Base-by-base conservation (phyloP, 2,888 invertebrate species). In the Caenorhabditis zanzibari region DNA sequence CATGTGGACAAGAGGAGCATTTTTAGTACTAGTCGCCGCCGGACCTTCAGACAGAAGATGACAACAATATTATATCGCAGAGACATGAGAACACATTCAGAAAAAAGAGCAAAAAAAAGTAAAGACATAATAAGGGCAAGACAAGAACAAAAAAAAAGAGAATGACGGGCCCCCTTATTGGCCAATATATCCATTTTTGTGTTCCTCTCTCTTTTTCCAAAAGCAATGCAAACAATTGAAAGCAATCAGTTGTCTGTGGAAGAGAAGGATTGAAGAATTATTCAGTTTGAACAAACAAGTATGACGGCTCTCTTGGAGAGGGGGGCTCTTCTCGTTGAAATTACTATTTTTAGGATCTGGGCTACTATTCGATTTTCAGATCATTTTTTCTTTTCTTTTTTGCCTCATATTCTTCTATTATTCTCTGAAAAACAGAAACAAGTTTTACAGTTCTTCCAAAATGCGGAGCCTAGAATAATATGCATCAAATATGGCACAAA, bases 401-500 rank as follows among this genome's bases (percentile, higher is more conserved):
- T 10, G 26, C n/a, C 52, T 26, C 24, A 28, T 41, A 7, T 28
- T 64, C n/a, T 32, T 7, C 12, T 49, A 16, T n/a, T 56, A 12
- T 44, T 35, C 26, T 32, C 44, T 5, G 16, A 44, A 44, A 32
- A 56, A n/a, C 22, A 14, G 0, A 2, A 49, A 26, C 7, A 22
- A 58, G 28, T 16, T 49, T 44, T 26, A 26, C 61, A 38, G 52
- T 59, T 19, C 28, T n/a, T 56, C 35, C 61, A 28, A 58, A 75
- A 81, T 74, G 81, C 28, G 72, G 59, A 58, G 72, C 54, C 68
- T 52, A 73, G 61, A 72, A 73, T 83, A 83, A 74, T 83, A 83
- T 83, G 83, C 58, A 75, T 80, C 79, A 83, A 80, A 63, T 72
- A 84, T 84, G 84, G 84, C 80, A 80, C 80, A 84, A 66, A 80